Percentiles rank a stretch among this genome's conserved stretches.
These are phyloP conservation scores for Diarsia mendica DNA, from an alignment of 2,888 invertebrate species.

Conservation along the genomic window DNA sequence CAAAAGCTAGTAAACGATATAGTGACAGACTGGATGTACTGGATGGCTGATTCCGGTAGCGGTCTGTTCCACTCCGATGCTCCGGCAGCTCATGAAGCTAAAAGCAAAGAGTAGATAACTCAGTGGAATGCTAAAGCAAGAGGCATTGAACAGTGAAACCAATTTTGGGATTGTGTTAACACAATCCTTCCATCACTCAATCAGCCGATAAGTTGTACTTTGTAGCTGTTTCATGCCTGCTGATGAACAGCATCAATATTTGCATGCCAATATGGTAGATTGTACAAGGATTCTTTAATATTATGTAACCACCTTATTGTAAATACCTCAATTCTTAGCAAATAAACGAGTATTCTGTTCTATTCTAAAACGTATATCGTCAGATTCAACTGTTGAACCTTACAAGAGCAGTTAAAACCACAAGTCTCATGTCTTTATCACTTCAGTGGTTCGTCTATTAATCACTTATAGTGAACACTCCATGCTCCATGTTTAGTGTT, in stretches of 20 bases:
- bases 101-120: conserved; percentile 23
- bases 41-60: conserved; percentile 50
- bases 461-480: conserved; percentile 13
- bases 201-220: too few species aligned
- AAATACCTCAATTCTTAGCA: too few species aligned
- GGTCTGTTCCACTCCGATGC: conserved; percentile 52
- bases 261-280: too few species aligned
- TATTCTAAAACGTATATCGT: background rate
- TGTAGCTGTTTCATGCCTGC: too few species aligned
- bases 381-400: background rate
- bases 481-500: background rate
- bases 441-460: background rate
- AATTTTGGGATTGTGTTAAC: background rate
- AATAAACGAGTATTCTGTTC: too few species aligned
- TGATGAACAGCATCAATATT: too few species aligned
- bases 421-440: background rate
- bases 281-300: too few species aligned
- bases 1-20: conserved; percentile 50
- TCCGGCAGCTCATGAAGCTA: conserved; percentile 22
- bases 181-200: background rate
- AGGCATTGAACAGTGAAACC: background rate
- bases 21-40: conserved; percentile 48
- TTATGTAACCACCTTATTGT: too few species aligned
- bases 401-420: background rate
- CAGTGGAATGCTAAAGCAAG: conserved; percentile 26